These are phyloP conservation scores for Hypomesus transpacificus DNA, from an alignment of 2,113 vertebrate species.

Conservation along the genomic window DNA sequence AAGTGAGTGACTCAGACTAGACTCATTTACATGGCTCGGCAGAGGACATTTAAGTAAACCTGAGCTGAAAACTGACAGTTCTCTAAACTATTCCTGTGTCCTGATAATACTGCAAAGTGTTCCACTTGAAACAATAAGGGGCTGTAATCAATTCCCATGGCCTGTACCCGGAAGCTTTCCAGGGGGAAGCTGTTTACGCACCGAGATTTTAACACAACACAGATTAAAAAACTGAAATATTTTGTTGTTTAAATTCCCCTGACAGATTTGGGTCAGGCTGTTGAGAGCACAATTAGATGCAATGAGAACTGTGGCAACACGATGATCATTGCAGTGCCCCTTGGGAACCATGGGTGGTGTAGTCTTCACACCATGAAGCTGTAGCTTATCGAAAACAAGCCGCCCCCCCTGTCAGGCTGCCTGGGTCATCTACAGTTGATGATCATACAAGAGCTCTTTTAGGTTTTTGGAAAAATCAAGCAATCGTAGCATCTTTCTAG, in stretches of 20 bases:
- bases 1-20: too few species aligned
- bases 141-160: neutral
- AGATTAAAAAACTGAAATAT: constrained; percentile 40
- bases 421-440: too few species aligned
- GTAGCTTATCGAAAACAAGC: too few species aligned
- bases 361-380: too few species aligned
- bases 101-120: neutral
- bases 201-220: constrained; percentile 21
- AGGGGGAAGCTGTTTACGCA: constrained; percentile 2
- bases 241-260: constrained; percentile 40
- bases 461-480: too few species aligned
- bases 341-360: neutral
- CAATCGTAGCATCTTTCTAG: too few species aligned
- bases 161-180: constrained; percentile 11
- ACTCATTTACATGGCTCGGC: too few species aligned
- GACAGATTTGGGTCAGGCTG: constrained; percentile 52
- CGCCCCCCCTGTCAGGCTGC: too few species aligned
- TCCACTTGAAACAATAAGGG: constrained; percentile 7
- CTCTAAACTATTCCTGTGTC: neutral
- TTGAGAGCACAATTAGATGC: constrained; percentile 18
- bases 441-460: too few species aligned
- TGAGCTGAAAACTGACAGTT: constrained; percentile 4
- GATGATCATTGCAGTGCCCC: constrained; percentile 1
- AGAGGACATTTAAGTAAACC: neutral
- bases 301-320: constrained; percentile 5